Evolutionary conservation across 2,113 vertebrate species (phyloP), one percentile per base, ranked within the genome.

Genomic region (Xiphophorus maculatus): DNA sequence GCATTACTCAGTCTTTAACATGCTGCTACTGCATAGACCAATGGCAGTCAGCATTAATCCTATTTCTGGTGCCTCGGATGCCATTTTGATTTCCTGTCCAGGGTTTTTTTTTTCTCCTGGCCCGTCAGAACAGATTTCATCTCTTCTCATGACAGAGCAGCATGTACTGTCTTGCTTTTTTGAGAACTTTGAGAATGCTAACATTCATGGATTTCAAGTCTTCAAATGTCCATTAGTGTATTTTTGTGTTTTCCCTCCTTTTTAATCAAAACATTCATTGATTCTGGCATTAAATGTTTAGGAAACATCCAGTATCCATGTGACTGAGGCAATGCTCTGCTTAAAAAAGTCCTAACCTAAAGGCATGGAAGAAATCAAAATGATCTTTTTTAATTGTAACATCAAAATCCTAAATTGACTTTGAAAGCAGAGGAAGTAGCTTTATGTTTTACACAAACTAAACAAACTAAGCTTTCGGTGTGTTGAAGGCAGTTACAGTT

Each of bases 71-170:
- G 68, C 48, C 3, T 60, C 51, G 4, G 48, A 27, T 58, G 48
- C 68, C 19, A 35, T 58, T 70, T 58, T 35, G 68, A 35, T 60
- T 58, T 35, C 22, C 58, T 58, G 30, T 15, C 22, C 12, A 33
- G 30, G 22, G 30, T 70, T 70, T 60, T 37, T 69, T 29, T 58
- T 60, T 60, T 71, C 32, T 71, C 25, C 51, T 71, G 69, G 4
- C 25, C 51, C 5, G 32, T 71, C 69, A 60, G 25, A 60, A 35
- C 51, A 17, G 30, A 71, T 58, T 32, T 60, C 22, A 71, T 60
- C 69, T 71, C 32, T 60, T 60, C 25, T 37, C 37, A 32, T 71
- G 32, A 71, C 51, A 71, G 33, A 33, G 32, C 51, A 60, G 69
- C 69, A 58, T 42, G 35, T 14, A 60, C 13, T 27, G 32, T 14